Base-by-base conservation (phyloP, 1,140 invertebrate species). In the Conopomorpha cramerella region DNA sequence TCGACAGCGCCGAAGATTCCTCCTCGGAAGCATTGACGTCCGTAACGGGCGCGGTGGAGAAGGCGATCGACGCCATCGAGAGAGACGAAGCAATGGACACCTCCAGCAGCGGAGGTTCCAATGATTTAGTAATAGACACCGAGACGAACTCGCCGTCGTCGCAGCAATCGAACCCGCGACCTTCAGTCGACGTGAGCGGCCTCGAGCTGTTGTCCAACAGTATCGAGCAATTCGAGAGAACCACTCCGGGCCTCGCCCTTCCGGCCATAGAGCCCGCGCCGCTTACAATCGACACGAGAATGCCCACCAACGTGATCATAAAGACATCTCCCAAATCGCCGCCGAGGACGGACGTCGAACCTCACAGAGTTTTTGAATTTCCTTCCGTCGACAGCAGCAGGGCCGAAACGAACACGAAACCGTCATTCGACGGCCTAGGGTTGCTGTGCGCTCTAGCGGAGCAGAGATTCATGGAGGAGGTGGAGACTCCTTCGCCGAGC, bases 391-490 rank as follows among this genome's bases (percentile, higher is more conserved):
- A 70, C 41, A 30, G 51, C 1, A 46, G 41, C 30, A 45, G 39
- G 3, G 40, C 41, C 40, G 56, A 58, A 16, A 39, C 43, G 19
- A 29, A 29, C 6, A 32, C 44, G 3, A 71, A 71, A 36, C 63
- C 56, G 25, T 68, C 76, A 8, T 78, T 90, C 1, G 87, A 86
- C 39, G 89, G 91, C 0, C 66, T 95, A 14, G 88, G 89, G 36
- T 64, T 95, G 15, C 62, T 95, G 2, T 94, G 92, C 64, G 90
- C 90, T 1, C 66, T 94, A 15, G 92, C 91, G 0, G 91, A 93
- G 53, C 90, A 93, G 51, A 81, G 90, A 36, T 87, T 91, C 38
- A 84, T 88, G 67, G 90, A 91, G 52, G 88, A 91, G 63, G 81
- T 66, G 10, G 80, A 82, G 13, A 61, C 42, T 25, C 50, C 56